Base-by-base conservation (phyloP, 2,888 invertebrate genomes). In the Andricus quercusramuli region DNA sequence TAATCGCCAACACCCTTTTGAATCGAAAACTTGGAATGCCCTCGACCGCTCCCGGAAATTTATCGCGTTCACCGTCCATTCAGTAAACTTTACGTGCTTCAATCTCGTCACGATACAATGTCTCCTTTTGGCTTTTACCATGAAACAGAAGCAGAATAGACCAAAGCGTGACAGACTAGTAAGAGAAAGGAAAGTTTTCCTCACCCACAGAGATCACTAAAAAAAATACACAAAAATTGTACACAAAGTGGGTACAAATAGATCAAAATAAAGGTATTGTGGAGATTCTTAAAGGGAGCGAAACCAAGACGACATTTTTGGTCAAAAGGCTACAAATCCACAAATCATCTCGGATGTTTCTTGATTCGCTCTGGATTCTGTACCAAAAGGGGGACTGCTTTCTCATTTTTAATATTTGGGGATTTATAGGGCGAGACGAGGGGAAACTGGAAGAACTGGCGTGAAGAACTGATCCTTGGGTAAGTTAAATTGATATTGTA, bases 11-110 rank as follows among this genome's bases (percentile, higher is more conserved):
- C 84, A 85, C 82, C 81, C 90, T 90, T 90, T 90, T 89, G 90
- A 91, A 90, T 90, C 89, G 89, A 89, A 89, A 91, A 91, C 90
- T 92, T 90, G 90, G 85, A 88, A 89, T 78, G 79, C 77, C 84
- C 80, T 83, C 78, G 81, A 82, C 77, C 83, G 85, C 83, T 83
- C 84, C 87, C 83, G 88, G 87, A 90, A 91, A 90, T 91, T 91
- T 90, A 91, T 91, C 87, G 90, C 89, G 87, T 86, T 90, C 88
- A 86, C 85, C 82, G 85, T 85, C 86, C 88, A 88, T 90, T 89
- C 86, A 85, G 79, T 78, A 74, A 74, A 74, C 29, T 74, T 74
- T 74, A 74, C 74, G 51, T 74, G 62, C 62, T 62, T 62, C 56
- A 74, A 74, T 32, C 82, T 80, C 84, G 80, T 80, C 78, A 79